Percentiles rank a stretch among this genome's conserved stretches.
phyloP scores from a whole-genome alignment of 2,113 vertebrate species.

The Scophthalmus maximus region DNA sequence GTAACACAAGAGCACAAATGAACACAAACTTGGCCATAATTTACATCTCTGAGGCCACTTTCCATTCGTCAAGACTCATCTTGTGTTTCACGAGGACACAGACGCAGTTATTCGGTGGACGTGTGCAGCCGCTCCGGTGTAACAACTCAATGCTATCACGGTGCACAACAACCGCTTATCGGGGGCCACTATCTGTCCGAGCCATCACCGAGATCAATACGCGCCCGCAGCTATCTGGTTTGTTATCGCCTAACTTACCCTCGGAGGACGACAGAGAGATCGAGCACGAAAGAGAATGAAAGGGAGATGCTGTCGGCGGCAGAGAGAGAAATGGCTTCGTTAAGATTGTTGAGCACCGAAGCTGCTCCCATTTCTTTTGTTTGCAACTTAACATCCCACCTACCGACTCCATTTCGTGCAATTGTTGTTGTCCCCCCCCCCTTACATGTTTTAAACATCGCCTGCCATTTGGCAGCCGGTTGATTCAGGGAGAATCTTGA shows the following conservation, averaged over 20 bases:
- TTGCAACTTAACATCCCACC: slow-evolving; percentile 3
- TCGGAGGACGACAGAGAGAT: slow-evolving; percentile 40
- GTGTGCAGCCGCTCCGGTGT: slow-evolving; percentile 23
- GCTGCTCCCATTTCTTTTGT: slow-evolving; percentile 21
- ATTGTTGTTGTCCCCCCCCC: no score
- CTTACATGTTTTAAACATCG: no score
- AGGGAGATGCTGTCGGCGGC: background rate
- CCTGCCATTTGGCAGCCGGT: no score
- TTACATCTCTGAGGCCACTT: background rate
- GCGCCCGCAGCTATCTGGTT: slow-evolving; percentile 40
- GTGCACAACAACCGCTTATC: slow-evolving; percentile 54
- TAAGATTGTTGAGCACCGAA: slow-evolving; percentile 29
- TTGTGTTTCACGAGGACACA: background rate
- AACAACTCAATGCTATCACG: slow-evolving; percentile 41
- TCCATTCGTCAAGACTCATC: background rate
- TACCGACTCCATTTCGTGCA: no score
- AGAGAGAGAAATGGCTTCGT: slow-evolving; percentile 32
- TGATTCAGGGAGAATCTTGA: no score
- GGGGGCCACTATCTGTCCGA: slow-evolving; percentile 52
- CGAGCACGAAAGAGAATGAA: background rate
- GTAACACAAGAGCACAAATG: background rate
- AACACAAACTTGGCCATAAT: slow-evolving; percentile 7
- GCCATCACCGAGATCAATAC: slow-evolving; percentile 64
- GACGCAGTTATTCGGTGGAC: slow-evolving; percentile 16
- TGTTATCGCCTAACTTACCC: slow-evolving; percentile 62